Conservation (phyloP, 2,797 vertebrate species). For the Urophycis tenuis region DNA sequence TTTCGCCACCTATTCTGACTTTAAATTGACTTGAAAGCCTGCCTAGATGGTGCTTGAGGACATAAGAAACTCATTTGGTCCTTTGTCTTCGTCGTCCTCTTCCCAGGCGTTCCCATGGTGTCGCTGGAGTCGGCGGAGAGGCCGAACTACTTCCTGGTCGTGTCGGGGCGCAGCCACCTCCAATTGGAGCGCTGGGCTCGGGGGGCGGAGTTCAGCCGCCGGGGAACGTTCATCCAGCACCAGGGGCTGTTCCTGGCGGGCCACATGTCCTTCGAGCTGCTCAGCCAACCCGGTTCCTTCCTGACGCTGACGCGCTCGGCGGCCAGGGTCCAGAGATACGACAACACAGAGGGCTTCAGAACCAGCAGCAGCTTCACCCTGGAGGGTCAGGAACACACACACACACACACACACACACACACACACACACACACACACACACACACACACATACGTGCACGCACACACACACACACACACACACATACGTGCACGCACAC, state of each 20-base stretch:
- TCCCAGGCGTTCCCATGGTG: constrained; percentile 77
- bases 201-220: constrained; percentile 72
- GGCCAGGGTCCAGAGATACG: constrained; percentile 78
- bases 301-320: constrained; percentile 72
- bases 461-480: not conserved
- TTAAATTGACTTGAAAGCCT: too few species aligned
- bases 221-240: constrained; percentile 90
- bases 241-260: constrained; percentile 87
- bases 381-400: constrained; percentile 75
- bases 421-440: not conserved
- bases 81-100: not conserved
- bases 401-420: not conserved
- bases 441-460: not conserved
- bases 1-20: too few species aligned
- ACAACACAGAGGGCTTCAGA: constrained; percentile 84
- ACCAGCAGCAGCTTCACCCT: constrained; percentile 84
- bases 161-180: constrained; percentile 68
- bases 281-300: constrained; percentile 86
- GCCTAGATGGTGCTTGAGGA: too few species aligned
- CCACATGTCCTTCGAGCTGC: constrained; percentile 83
- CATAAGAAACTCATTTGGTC: not conserved
- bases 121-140: constrained; percentile 95
- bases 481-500: not conserved
- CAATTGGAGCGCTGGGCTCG: constrained; percentile 81
- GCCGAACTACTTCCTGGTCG: constrained; percentile 89